Percentiles rank a stretch among this genome's conserved stretches.
These are phyloP conservation scores for Trachymyrmex cornetzi DNA, from an alignment of 1,140 invertebrate genomes.

Conservation along the genomic window DNA sequence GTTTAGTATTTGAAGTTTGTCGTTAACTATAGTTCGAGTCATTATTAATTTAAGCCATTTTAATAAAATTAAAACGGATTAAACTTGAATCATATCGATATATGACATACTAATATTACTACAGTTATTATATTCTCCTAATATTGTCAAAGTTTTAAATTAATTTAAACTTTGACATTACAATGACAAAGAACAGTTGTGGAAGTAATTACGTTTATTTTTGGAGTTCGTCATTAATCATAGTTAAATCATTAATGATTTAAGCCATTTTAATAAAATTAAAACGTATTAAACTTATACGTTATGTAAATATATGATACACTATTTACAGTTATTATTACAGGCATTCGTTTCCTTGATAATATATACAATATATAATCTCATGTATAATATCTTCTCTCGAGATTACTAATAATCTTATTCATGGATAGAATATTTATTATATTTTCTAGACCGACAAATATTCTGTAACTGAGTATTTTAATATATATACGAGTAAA, in stretches of 20 bases:
- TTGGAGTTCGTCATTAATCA: background rate
- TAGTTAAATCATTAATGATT: background rate
- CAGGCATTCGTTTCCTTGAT: background rate
- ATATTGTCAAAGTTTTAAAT: background rate
- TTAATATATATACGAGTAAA: background rate
- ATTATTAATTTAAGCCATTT: background rate
- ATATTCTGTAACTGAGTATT: background rate
- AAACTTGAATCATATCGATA: background rate
- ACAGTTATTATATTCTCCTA: background rate
- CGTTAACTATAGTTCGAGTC: background rate
- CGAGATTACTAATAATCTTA: background rate
- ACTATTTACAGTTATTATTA: background rate
- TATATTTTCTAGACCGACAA: background rate
- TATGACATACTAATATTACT: background rate
- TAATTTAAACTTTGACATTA: background rate
- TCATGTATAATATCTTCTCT: background rate
- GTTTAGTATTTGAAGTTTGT: background rate
- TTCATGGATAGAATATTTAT: background rate
- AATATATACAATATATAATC: background rate
- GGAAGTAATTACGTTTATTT: background rate
- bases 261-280: background rate
- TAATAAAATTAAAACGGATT: background rate
- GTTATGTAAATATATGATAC: background rate
- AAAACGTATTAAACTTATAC: background rate
- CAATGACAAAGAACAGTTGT: background rate